Percentiles rank a stretch among this genome's conserved stretches.
phyloP scores from a whole-genome alignment of 2,797 vertebrate species.

The Neopelma chrysocephalum region DNA sequence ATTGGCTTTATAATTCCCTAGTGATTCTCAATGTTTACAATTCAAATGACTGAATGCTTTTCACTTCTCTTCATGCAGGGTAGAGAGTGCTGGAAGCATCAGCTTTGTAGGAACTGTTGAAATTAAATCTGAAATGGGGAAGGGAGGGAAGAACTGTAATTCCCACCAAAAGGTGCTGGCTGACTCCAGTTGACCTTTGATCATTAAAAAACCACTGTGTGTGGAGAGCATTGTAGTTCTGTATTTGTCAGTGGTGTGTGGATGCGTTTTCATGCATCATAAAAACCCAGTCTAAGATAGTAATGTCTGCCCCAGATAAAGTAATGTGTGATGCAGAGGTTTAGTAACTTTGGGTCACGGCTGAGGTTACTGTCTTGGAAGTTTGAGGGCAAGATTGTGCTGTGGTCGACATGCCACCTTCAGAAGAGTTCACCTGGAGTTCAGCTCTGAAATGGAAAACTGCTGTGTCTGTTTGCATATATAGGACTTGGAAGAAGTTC shows the following conservation, averaged over 20 bases:
- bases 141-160: neutral
- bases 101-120: neutral
- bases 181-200: neutral
- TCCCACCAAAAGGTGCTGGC: neutral
- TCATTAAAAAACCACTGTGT: accelerated
- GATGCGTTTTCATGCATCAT: neutral
- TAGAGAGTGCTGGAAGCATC: neutral
- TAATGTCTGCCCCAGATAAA: neutral
- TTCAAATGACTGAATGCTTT: neutral
- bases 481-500: neutral
- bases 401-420: neutral
- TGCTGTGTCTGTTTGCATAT: neutral
- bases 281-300: neutral
- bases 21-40: neutral
- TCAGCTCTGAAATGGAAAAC: neutral
- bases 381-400: neutral
- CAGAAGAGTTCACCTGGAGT: neutral
- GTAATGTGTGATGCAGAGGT: neutral
- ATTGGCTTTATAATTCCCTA: neutral
- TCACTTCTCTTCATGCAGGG: neutral
- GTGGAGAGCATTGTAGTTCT: neutral
- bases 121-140: neutral
- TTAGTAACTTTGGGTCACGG: neutral
- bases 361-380: neutral
- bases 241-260: neutral